Base-by-base conservation (phyloP, 2,113 vertebrate species). In the Brachionichthys hirsutus region DNA sequence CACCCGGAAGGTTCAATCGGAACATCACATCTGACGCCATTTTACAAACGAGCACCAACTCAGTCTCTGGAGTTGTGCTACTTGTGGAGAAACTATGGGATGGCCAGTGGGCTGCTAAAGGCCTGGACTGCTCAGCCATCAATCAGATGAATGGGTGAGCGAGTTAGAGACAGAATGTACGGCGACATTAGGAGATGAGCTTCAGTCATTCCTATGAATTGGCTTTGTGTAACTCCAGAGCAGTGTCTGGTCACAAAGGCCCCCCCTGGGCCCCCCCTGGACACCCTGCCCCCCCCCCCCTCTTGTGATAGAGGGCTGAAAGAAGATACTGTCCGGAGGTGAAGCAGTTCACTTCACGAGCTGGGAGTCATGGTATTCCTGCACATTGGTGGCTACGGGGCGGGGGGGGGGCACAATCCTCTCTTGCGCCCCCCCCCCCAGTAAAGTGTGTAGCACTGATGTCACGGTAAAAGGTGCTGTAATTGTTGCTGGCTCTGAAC, bases 241-340 rank as follows among this genome's bases (percentile, higher is more conserved):
- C 60, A 49, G 59, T 30, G 24, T 30, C 24, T 30, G 24, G 5
- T 30, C 88, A 89, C 86, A 91, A 90, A 89, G 88, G n/a, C n/a
- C n/a, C n/a, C 34, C 4, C 34, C 58, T 1, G 4, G 70, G 57
- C 76, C 83, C 80, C 83, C 84, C 78, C 74, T 22, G 81, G 80
- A 84, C 81, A 84, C 81, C 73, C 82, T 61, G 67, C 77, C 84
- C 86, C 83, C n/a, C n/a, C n/a, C n/a, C n/a, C n/a, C n/a, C 86
- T 57, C 79, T 78, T 70, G 73, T 73, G 87, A 90, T 88, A 87
- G 86, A 88, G 77, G 65, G n/a, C 73, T 85, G 88, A 87, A 90
- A 92, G 81, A 68, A 80, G 89, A 91, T 84, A 84, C 80, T 15
- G 75, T 78, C 76, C 78, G 17, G 49, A 54, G 20, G 54, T 71